Percentiles rank a stretch among this genome's conserved stretches.
Evolutionary conservation across 2,113 vertebrate species (phyloP).

Genomic region (Brienomyrus brachyistius): DNA sequence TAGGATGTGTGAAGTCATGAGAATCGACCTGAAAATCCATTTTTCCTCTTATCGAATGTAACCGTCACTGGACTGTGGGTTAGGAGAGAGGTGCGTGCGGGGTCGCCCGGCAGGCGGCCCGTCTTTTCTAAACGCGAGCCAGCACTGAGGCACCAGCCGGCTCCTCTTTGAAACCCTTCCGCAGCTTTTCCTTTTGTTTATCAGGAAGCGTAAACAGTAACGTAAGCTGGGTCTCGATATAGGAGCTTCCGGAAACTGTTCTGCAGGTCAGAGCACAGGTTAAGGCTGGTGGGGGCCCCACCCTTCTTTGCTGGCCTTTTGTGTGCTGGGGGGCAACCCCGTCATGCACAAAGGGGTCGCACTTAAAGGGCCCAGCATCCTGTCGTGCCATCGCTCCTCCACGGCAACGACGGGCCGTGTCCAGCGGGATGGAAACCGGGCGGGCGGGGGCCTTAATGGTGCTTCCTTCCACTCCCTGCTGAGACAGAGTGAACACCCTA

Average conservation of each 20-base stretch:
- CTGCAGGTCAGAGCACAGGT: constrained; percentile 17
- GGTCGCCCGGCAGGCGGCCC: background rate
- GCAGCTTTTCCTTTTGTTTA: background rate
- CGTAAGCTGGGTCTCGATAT: background rate
- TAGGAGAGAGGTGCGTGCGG: background rate
- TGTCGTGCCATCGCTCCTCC: background rate
- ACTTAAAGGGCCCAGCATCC: constrained; percentile 15
- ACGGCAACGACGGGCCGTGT: background rate
- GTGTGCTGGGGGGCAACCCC: constrained; percentile 2
- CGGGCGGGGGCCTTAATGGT: background rate
- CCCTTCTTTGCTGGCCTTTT: background rate
- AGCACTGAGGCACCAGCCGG: background rate
- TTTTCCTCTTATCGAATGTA: background rate
- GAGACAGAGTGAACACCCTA: background rate
- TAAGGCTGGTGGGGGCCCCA: background rate
- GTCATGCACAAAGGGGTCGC: constrained; percentile 25
- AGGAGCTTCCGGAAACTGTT: background rate
- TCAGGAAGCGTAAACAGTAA: background rate
- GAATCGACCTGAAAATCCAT: background rate
- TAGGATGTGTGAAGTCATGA: background rate
- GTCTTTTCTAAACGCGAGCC: background rate
- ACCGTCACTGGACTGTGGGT: background rate
- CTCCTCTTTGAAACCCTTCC: background rate
- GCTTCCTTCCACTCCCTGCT: background rate
- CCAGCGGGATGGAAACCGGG: background rate